Conservation (phyloP, 2,888 invertebrate genomes). For the Sphecodes monilicornis region DNA sequence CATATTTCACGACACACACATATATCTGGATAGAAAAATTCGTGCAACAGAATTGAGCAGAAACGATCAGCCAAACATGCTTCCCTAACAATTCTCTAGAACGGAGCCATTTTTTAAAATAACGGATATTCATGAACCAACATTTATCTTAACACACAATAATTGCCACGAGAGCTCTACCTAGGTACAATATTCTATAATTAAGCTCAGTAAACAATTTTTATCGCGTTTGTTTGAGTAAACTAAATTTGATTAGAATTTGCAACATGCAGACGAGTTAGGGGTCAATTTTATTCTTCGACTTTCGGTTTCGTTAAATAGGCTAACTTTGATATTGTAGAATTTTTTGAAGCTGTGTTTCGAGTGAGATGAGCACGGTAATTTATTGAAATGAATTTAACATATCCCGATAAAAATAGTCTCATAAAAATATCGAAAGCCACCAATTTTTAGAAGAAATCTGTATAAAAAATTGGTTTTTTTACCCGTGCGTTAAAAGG, state of each 20-base stretch:
- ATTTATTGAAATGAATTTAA: not conserved
- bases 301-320: not conserved
- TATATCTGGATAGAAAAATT: not conserved
- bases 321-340: not conserved
- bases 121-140: not conserved
- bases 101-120: not conserved
- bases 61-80: not conserved
- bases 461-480: too few relatives aligned
- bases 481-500: too few relatives aligned
- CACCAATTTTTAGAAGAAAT: too few relatives aligned
- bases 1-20: not conserved
- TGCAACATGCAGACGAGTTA: not conserved
- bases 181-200: not conserved
- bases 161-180: not conserved
- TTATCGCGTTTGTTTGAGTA: not conserved
- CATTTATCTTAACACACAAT: not conserved
- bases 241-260: not conserved
- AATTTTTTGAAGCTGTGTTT: not conserved
- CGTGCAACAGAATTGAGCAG: not conserved
- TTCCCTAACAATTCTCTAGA: not conserved
- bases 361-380: too few relatives aligned
- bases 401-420: too few relatives aligned
- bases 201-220: not conserved
- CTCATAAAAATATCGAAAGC: too few relatives aligned
- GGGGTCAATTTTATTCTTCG: not conserved